Conservation (phyloP, 2,888 invertebrate genomes). For the Caenorhabditis angaria region DNA sequence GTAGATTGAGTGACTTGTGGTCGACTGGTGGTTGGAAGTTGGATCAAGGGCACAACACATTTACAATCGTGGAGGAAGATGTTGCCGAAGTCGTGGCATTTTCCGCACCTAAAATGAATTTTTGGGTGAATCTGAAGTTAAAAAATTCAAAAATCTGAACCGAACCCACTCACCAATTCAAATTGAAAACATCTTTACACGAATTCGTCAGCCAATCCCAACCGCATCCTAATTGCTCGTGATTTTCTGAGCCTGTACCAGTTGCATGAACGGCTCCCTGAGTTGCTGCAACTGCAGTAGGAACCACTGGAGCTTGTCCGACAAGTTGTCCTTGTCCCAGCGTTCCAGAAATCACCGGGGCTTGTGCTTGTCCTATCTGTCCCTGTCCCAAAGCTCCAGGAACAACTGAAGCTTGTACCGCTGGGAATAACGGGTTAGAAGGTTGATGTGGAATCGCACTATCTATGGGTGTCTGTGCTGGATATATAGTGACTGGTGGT, state of each 20-base stretch:
- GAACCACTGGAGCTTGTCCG: too few species aligned
- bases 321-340: too few species aligned
- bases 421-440: conserved; percentile 21
- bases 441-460: conserved; percentile 33
- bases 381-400: too few species aligned
- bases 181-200: conserved; percentile 66
- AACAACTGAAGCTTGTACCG: not conserved
- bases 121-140: too few species aligned
- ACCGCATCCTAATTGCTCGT: conserved; percentile 68
- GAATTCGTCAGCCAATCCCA: conserved; percentile 66
- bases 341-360: not conserved
- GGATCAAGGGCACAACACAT: conserved; percentile 56
- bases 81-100: conserved; percentile 68
- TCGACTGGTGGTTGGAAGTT: conserved; percentile 39
- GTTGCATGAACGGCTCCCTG: not conserved
- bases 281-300: not conserved
- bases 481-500: conserved; percentile 31
- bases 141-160: not conserved
- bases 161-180: conserved; percentile 42
- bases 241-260: conserved; percentile 27
- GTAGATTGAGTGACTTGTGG: conserved; percentile 24
- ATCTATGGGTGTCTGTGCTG: conserved; percentile 16
- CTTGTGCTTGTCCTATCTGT: not conserved
- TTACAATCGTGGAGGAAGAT: conserved; percentile 70
- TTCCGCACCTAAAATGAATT: conserved; percentile 50